Evolutionary conservation across 30 jellyfish, hydroid and myxozoan species (phyloP).

Genomic region (Nemopilema nomurai): DNA sequence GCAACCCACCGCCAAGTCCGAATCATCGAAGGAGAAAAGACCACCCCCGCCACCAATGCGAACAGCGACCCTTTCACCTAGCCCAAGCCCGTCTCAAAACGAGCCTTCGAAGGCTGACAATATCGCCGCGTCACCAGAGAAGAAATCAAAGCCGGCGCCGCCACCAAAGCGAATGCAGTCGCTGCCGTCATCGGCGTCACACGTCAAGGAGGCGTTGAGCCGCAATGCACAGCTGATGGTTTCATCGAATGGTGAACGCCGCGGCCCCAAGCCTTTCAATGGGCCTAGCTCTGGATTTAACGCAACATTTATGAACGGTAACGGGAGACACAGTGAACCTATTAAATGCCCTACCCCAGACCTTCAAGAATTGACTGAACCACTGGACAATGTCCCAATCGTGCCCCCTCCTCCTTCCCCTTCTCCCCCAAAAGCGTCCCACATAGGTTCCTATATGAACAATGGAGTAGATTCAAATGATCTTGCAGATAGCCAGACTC

Average conservation of each 20-base stretch:
- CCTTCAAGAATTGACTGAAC: slow-evolving; percentile 17
- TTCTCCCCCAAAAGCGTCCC: slow-evolving; percentile 18
- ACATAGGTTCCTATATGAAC: not conserved
- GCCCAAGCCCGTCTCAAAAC: slow-evolving; percentile 47
- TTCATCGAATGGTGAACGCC: not conserved
- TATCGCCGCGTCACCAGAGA: not conserved
- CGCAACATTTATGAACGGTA: not conserved
- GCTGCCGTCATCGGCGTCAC: slow-evolving; percentile 40
- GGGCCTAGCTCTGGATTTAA: not conserved
- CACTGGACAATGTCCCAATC: slow-evolving; percentile 43
- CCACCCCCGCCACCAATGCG: slow-evolving; percentile 48
- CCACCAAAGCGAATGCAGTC: slow-evolving; percentile 68
- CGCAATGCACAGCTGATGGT: not conserved
- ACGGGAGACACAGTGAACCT: not conserved
- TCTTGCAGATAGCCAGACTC: not conserved
- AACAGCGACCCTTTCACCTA: slow-evolving; percentile 19
- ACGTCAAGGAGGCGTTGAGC: slow-evolving; percentile 3
- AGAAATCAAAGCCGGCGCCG: slow-evolving; percentile 37
- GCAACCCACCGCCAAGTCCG: not conserved
- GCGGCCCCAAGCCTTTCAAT: not conserved
- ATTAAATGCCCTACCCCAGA: slow-evolving; percentile 51
- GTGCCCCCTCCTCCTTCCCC: slow-evolving; percentile 74
- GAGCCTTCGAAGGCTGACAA: not conserved
- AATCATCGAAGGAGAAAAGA: not conserved
- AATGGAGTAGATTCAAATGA: not conserved